A percentile compares a stretch with the other conserved stretches of the same genome.
Conservation (phyloP, 2,797 vertebrate species). For the Steatocranus sp. region DNA sequence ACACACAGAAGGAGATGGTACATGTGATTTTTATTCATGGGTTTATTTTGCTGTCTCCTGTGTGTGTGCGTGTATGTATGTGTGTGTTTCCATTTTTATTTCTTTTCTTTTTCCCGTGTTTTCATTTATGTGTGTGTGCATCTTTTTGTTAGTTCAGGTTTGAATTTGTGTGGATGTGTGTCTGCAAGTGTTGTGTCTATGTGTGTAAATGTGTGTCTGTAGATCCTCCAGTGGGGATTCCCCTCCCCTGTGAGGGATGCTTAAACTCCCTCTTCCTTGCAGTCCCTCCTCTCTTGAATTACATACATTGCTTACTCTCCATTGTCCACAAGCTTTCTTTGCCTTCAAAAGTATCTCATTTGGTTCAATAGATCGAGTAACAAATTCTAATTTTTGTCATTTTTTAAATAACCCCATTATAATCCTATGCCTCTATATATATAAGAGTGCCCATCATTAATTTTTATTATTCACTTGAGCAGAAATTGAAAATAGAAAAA, state of each 20-base stretch:
- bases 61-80: not conserved
- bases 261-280: conserved; percentile 47
- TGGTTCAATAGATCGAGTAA: conserved; percentile 1
- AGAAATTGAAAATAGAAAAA: not conserved
- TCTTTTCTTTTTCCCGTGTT: not conserved
- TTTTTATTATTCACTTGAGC: not conserved
- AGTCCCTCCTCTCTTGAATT: not conserved
- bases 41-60: not conserved
- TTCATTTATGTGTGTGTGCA: conserved; percentile 18
- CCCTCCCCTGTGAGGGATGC: conserved; percentile 50
- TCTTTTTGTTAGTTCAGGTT: conserved; percentile 18
- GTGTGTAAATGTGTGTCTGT: conserved; percentile 40
- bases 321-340: not conserved
- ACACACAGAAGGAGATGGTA: not conserved
- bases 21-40: conserved; percentile 23
- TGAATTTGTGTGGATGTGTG: not conserved
- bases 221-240: conserved; percentile 44
- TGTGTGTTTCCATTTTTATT: conserved; percentile 12
- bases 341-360: conserved; percentile 1
- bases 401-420: not conserved
- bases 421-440: not conserved
- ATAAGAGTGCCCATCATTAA: not conserved
- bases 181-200: conserved; percentile 20
- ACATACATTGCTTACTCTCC: conserved; percentile 9
- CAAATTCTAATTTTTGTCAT: not conserved